Conservation (phyloP, 2,797 vertebrate genomes). For the Pogonophryne albipinna region DNA sequence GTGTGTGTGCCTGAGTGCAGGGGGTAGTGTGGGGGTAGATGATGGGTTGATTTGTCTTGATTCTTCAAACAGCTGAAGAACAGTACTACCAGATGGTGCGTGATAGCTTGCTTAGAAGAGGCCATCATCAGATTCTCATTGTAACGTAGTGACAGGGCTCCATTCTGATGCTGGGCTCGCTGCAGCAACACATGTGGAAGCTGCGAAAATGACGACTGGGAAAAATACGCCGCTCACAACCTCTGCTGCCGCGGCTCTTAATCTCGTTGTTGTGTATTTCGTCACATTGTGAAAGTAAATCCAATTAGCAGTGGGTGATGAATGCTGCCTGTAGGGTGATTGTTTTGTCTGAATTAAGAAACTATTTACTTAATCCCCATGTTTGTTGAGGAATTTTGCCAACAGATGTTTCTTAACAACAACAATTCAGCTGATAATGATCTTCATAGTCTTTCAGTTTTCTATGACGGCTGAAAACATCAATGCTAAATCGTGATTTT, state of each 20-base stretch:
- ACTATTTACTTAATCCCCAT: not conserved
- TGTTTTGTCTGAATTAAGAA: conserved; percentile 1
- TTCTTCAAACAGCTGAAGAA: conserved; percentile 76
- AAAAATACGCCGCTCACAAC: not conserved
- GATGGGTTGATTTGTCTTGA: conserved; percentile 71
- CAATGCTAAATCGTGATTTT: not conserved
- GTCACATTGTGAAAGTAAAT: conserved; percentile 13
- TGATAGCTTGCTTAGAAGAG: conserved; percentile 69
- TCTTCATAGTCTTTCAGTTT: not conserved
- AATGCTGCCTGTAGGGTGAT: conserved; percentile 7
- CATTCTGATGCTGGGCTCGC: conserved; percentile 32
- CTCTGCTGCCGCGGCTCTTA: conserved; percentile 1
- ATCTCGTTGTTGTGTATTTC: conserved; percentile 2
- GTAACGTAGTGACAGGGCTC: conserved; percentile 58
- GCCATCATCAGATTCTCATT: conserved; percentile 69
- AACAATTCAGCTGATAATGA: conserved; percentile 13
- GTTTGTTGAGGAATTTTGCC: conserved; percentile 14
- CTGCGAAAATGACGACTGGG: conserved; percentile 23
- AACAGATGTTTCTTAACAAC: conserved; percentile 45
- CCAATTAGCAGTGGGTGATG: not conserved
- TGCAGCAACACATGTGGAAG: conserved; percentile 55
- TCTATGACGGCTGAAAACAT: not conserved
- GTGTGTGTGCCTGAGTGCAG: conserved; percentile 35
- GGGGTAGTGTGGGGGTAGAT: conserved; percentile 43
- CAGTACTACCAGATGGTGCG: conserved; percentile 78